phyloP scores from a whole-genome alignment of 2,888 invertebrate genomes.

The Nezara viridula region DNA sequence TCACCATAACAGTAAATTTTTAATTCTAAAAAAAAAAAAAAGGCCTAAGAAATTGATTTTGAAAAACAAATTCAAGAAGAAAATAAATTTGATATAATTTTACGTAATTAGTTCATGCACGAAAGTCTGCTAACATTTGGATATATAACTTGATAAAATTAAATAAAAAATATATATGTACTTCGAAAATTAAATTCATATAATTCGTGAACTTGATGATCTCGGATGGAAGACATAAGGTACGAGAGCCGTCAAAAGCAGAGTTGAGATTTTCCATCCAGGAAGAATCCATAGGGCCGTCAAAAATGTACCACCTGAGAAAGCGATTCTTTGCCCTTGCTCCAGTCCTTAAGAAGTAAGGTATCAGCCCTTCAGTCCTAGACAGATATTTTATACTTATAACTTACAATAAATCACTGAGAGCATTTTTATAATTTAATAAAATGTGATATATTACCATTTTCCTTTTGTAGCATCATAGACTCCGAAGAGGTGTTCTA shows the following conservation, averaged over 20 bases:
- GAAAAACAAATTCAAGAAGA: too few relatives aligned
- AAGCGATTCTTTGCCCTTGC: neutral
- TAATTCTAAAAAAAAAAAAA: too few relatives aligned
- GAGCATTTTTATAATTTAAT: neutral
- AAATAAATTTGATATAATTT: too few relatives aligned
- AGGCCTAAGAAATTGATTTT: too few relatives aligned
- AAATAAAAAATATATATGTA: neutral
- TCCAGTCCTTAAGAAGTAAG: neutral
- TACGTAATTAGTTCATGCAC: too few relatives aligned
- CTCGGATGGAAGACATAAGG: slow-evolving; percentile 4
- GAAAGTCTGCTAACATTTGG: too few relatives aligned
- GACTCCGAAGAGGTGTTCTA: neutral
- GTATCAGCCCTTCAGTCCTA: neutral
- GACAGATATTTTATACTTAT: neutral
- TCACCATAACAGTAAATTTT: too few relatives aligned
- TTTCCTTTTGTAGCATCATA: neutral
- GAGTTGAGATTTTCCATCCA: slow-evolving; percentile 17
- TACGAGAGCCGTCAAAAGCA: neutral
- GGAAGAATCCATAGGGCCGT: neutral
- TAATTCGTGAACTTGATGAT: neutral
- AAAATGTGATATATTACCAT: neutral
- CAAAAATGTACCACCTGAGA: neutral
- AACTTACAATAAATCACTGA: neutral
- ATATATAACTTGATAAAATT: too few relatives aligned
- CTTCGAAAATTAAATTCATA: slow-evolving; percentile 26